These are phyloP conservation scores for Micrasema minimum DNA, from an alignment of 1,140 invertebrate species.

Conservation along the genomic window DNA sequence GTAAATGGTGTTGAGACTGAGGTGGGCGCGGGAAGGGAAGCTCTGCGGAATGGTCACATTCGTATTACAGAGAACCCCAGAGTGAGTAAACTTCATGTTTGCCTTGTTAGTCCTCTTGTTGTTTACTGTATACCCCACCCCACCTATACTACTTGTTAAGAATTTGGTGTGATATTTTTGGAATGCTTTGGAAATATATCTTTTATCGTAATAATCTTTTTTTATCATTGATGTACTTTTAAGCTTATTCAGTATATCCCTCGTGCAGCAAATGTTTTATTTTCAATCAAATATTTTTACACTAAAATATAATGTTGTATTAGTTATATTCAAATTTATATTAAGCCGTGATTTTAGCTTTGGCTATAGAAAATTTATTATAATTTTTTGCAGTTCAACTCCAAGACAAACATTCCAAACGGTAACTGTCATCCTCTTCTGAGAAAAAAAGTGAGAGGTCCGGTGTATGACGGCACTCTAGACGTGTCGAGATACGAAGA, in stretches of 20 bases:
- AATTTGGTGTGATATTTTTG: slow-evolving; percentile 29
- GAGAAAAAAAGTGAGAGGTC: slow-evolving; percentile 48
- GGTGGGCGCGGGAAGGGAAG: slow-evolving; percentile 57
- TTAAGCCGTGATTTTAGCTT: too few species aligned
- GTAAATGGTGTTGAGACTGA: slow-evolving; percentile 55
- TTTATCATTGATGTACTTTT: too few species aligned
- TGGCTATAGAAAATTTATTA: too few species aligned
- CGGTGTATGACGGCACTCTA: slow-evolving; percentile 55
- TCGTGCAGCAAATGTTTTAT: too few species aligned
- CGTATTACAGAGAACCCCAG: slow-evolving; percentile 62
- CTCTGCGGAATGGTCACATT: slow-evolving; percentile 63
- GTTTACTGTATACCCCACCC: too few species aligned
- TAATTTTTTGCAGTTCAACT: slow-evolving; percentile 44
- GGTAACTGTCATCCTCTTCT: slow-evolving; percentile 54
- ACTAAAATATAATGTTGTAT: too few species aligned
- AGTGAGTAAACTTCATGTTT: slow-evolving; percentile 49
- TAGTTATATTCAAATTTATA: too few species aligned
- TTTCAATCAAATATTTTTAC: too few species aligned
- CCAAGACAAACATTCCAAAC: slow-evolving; percentile 57
- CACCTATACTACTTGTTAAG: not conserved
- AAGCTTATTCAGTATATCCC: too few species aligned
- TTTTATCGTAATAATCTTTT: too few species aligned
- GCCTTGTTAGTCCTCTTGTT: not conserved
- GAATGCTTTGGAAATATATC: slow-evolving; percentile 18
- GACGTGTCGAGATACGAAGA: slow-evolving; percentile 61